These are phyloP conservation scores for Dendropsophus ebraccatus DNA, from an alignment of 2,113 vertebrate species.

Conservation along the genomic window DNA sequence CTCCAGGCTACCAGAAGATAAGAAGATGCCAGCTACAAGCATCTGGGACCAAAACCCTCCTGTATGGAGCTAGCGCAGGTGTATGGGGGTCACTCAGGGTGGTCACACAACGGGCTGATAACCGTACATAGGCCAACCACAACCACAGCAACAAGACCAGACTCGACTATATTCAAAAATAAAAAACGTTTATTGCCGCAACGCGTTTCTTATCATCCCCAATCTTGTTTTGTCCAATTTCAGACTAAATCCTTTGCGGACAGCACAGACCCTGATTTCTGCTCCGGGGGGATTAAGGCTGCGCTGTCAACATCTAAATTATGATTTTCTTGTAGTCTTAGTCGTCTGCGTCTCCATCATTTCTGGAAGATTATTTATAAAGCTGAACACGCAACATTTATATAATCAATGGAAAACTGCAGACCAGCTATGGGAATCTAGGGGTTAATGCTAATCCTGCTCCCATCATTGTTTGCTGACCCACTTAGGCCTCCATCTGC, in stretches of 20 bases:
- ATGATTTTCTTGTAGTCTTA: neutral
- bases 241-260: neutral
- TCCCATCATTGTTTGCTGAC: slow-evolving; percentile 42
- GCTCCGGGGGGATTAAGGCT: slow-evolving; percentile 13
- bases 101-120: too few relatives aligned
- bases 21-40: too few relatives aligned
- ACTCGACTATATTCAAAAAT: too few relatives aligned
- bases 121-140: too few relatives aligned
- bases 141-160: too few relatives aligned
- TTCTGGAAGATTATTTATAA: slow-evolving; percentile 2
- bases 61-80: too few relatives aligned
- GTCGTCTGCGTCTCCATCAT: neutral
- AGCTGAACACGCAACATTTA: neutral
- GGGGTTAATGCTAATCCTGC: slow-evolving; percentile 50
- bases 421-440: neutral
- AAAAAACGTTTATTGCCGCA: too few relatives aligned
- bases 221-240: neutral
- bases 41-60: too few relatives aligned
- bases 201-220: too few relatives aligned
- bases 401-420: neutral
- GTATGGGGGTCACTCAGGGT: too few relatives aligned
- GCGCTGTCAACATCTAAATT: neutral
- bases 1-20: too few relatives aligned
- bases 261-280: neutral
- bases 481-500: slow-evolving; percentile 49